Conservation (phyloP, 2,113 vertebrate species). For the Eulemur rufifrons region DNA sequence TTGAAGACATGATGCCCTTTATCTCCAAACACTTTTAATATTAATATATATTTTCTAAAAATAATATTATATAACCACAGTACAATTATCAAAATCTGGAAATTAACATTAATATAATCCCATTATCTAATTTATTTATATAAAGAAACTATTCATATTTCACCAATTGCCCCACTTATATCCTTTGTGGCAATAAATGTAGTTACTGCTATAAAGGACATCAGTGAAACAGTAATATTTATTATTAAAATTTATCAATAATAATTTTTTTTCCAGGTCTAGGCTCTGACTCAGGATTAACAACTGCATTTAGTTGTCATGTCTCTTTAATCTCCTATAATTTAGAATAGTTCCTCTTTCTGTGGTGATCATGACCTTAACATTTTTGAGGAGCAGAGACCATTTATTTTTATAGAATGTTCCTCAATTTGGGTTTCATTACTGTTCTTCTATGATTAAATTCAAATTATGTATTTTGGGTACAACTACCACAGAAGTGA, state of each 20-base stretch:
- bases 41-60: background rate
- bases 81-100: background rate
- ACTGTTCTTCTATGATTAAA: background rate
- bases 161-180: background rate
- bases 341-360: constrained; percentile 36
- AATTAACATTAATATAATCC: constrained; percentile 2
- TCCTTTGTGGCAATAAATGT: background rate
- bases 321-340: background rate
- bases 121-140: background rate
- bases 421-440: background rate
- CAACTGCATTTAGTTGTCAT: background rate
- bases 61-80: background rate
- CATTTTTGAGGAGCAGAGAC: background rate
- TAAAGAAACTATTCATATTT: background rate
- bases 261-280: background rate
- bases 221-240: background rate
- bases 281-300: background rate
- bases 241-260: constrained; percentile 15
- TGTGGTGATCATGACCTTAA: background rate
- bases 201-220: background rate
- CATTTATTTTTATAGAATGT: constrained; percentile 16
- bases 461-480: background rate
- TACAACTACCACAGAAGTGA: background rate
- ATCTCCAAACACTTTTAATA: background rate
- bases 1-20: background rate